These are phyloP conservation scores for Drosophila ohnishii DNA, from an alignment of 1,140 invertebrate genomes.

Conservation along the genomic window DNA sequence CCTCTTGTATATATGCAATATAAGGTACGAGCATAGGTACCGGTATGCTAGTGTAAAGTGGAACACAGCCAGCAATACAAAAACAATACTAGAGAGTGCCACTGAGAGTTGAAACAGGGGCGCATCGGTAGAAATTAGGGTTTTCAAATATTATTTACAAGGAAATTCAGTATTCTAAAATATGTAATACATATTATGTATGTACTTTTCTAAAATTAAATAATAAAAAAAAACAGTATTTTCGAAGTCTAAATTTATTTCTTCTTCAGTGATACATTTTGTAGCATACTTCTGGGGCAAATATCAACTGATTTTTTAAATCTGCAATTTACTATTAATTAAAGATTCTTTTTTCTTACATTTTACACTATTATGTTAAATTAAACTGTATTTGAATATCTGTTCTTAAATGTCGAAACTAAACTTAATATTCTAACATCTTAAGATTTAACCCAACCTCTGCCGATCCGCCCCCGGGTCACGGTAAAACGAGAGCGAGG, in stretches of 20 bases:
- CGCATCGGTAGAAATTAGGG: constrained; percentile 19
- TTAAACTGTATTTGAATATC: neutral
- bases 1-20: neutral
- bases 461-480: constrained; percentile 2
- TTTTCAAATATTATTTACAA: neutral
- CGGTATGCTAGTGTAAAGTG: constrained; percentile 48
- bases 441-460: neutral
- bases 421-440: no score
- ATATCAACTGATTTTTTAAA: neutral
- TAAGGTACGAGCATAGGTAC: constrained; percentile 11
- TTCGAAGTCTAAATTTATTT: neutral
- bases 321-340: neutral
- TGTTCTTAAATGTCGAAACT: neutral
- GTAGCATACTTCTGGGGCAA: neutral
- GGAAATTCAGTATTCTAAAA: neutral
- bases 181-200: no score
- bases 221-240: neutral
- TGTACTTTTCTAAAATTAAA: no score
- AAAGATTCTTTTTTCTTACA: neutral
- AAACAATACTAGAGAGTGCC: constrained; percentile 65
- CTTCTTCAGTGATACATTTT: neutral
- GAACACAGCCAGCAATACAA: constrained; percentile 62
- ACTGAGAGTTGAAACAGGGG: constrained; percentile 48
- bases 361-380: neutral
- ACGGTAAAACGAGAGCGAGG: constrained; percentile 30